These are phyloP conservation scores for Struthidea cinerea DNA, from an alignment of 2,113 vertebrate species.

Conservation along the genomic window DNA sequence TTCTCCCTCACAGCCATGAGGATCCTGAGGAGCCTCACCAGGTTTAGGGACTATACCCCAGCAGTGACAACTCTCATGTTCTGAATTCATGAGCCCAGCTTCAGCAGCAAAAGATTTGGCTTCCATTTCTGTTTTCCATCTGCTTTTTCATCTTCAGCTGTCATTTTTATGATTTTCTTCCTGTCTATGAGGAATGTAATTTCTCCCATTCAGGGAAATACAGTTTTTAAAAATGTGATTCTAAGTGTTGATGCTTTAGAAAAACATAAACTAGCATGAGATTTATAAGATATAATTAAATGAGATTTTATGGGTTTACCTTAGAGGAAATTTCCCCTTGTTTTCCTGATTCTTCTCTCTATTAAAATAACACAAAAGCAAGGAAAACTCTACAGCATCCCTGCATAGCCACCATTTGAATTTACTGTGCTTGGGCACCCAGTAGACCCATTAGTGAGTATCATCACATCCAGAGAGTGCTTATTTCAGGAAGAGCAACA, in stretches of 20 bases:
- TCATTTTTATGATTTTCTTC: neutral
- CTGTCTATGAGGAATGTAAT: neutral
- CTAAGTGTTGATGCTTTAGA: neutral
- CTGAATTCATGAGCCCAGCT: neutral
- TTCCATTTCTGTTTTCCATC: neutral
- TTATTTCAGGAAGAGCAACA: slow-evolving; percentile 3
- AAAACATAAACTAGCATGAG: neutral
- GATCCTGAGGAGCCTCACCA: neutral
- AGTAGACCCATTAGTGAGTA: neutral
- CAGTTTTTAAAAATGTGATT: neutral
- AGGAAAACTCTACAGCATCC: neutral
- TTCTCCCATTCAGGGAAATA: neutral
- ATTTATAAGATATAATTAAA: neutral
- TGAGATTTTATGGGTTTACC: neutral
- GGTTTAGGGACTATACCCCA: neutral
- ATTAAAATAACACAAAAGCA: neutral
- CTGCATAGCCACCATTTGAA: neutral
- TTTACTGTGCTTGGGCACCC: neutral
- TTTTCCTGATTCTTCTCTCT: neutral
- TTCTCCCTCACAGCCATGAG: neutral
- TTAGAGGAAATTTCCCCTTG: neutral
- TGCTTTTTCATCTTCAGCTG: neutral
- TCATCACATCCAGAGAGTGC: neutral
- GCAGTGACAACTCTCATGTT: neutral
- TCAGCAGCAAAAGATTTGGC: neutral